These are phyloP conservation scores for Leuciscus idus DNA, from an alignment of 2,113 vertebrate species.

Conservation along the genomic window DNA sequence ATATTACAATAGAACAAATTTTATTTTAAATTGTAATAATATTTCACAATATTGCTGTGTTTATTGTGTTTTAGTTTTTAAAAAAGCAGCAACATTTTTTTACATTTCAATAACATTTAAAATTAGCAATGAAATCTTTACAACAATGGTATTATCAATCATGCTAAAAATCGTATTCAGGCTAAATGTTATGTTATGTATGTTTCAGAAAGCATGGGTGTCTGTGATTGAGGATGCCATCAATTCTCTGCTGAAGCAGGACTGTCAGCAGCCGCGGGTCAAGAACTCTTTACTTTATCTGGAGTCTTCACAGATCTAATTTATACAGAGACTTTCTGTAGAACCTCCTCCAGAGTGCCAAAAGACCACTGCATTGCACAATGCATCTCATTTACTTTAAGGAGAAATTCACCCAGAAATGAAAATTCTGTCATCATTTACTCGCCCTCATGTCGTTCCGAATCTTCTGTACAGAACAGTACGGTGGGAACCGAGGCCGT, in stretches of 20 bases:
- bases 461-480: background rate
- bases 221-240: conserved; percentile 81
- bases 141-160: background rate
- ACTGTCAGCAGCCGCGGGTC: conserved; percentile 67
- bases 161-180: background rate
- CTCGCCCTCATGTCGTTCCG: background rate
- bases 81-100: background rate
- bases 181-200: conserved; percentile 21
- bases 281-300: conserved; percentile 71
- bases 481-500: background rate
- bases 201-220: conserved; percentile 85
- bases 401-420: background rate
- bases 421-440: background rate
- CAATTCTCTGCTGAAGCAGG: conserved; percentile 70
- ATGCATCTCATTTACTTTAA: background rate
- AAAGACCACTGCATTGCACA: conserved; percentile 3
- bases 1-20: background rate
- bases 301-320: conserved; percentile 80
- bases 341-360: background rate
- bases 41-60: background rate
- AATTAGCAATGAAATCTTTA: background rate
- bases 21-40: background rate
- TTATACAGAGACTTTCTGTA: background rate
- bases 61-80: background rate
- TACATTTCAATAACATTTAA: background rate